phyloP scores from a whole-genome alignment of 2,888 invertebrate genomes.

The Alitta virens region DNA sequence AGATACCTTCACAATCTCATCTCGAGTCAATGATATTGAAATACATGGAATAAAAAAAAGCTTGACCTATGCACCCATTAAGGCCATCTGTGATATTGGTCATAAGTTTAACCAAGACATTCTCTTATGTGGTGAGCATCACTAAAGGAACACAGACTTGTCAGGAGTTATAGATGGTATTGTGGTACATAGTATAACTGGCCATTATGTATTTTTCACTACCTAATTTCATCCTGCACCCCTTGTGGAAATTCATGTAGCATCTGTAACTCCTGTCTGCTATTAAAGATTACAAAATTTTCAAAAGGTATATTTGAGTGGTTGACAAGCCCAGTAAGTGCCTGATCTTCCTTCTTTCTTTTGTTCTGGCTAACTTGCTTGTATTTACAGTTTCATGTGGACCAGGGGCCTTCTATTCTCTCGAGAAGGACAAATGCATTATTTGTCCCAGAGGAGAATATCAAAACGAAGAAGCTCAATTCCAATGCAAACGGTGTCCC shows the following conservation, averaged over 20 bases:
- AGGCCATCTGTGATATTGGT: slow-evolving; percentile 27
- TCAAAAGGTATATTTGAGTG: too few relatives aligned
- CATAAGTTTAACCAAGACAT: slow-evolving; percentile 25
- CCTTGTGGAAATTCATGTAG: too few relatives aligned
- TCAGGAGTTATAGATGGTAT: neutral
- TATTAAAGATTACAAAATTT: too few relatives aligned
- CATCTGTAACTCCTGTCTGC: too few relatives aligned
- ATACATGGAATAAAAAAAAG: slow-evolving; percentile 20
- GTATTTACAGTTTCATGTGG: slow-evolving; percentile 41
- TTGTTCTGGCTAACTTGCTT: neutral
- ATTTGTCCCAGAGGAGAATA: slow-evolving; percentile 23
- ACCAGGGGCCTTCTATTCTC: slow-evolving; percentile 37
- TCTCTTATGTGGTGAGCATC: slow-evolving; percentile 28
- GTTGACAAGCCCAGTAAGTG: too few relatives aligned
- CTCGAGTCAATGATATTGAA: neutral
- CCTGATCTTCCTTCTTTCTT: neutral
- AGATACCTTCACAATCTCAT: slow-evolving; percentile 16
- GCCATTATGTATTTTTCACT: too few relatives aligned
- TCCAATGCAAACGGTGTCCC: slow-evolving; percentile 26
- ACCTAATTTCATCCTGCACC: too few relatives aligned
- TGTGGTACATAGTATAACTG: neutral
- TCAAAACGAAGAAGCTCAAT: slow-evolving; percentile 23
- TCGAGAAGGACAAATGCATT: slow-evolving; percentile 25
- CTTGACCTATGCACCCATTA: slow-evolving; percentile 19
- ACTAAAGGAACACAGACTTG: neutral